These are phyloP conservation scores for Leguminivora glycinivorella DNA, from an alignment of 1,140 invertebrate genomes.

Conservation along the genomic window DNA sequence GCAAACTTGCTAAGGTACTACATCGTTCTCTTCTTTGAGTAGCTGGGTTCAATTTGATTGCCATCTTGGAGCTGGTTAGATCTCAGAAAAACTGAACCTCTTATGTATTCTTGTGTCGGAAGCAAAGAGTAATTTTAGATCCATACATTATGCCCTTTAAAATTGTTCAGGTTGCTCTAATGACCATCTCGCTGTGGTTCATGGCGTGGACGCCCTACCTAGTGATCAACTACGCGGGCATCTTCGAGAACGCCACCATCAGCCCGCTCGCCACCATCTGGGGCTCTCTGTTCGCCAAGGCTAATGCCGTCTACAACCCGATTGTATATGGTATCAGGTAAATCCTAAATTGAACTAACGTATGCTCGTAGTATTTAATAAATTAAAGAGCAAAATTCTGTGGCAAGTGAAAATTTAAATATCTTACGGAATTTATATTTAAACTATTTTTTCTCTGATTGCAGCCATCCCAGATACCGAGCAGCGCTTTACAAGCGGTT, in stretches of 20 bases:
- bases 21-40: not conserved
- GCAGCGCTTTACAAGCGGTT: constrained; percentile 82
- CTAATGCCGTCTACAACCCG: constrained; percentile 84
- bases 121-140: too few species aligned
- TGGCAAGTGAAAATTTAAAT: not conserved
- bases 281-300: constrained; percentile 84
- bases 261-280: constrained; percentile 84
- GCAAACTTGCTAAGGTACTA: constrained; percentile 81
- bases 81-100: too few species aligned
- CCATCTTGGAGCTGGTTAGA: too few species aligned
- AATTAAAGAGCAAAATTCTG: too few species aligned
- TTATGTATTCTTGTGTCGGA: too few species aligned
- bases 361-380: too few species aligned
- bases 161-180: constrained; percentile 85
- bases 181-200: constrained; percentile 87
- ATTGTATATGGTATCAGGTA: constrained; percentile 84
- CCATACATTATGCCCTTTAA: too few species aligned
- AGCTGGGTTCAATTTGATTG: not conserved
- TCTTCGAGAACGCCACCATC: constrained; percentile 82
- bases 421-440: not conserved
- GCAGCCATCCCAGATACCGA: constrained; percentile 83
- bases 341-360: constrained; percentile 33
- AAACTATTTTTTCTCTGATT: constrained; percentile 3
- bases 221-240: constrained; percentile 85
- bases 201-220: constrained; percentile 88